A percentile compares a stretch with the other conserved stretches of the same genome.
phyloP scores from a whole-genome alignment of 2,113 vertebrate genomes.

The Parus major region DNA sequence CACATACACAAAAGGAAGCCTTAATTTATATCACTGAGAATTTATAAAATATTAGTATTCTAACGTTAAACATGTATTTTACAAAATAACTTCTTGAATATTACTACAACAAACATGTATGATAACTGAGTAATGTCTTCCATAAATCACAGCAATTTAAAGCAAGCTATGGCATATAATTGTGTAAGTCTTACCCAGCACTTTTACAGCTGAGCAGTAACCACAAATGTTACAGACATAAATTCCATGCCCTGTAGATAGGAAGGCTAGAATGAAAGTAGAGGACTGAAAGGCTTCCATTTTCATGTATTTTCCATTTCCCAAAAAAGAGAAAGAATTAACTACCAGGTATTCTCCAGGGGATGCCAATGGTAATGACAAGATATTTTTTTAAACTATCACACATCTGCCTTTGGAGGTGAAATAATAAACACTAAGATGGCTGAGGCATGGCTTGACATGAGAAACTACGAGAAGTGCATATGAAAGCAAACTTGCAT shows the following conservation, averaged over 20 bases:
- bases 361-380: not conserved
- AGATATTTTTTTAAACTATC: not conserved
- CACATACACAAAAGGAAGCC: not conserved
- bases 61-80: not conserved
- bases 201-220: conserved; percentile 23
- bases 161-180: not conserved
- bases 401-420: not conserved
- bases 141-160: conserved; percentile 29
- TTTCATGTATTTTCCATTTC: not conserved
- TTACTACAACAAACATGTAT: not conserved
- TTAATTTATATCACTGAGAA: not conserved
- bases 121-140: not conserved
- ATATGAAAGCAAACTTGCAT: not conserved
- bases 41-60: not conserved
- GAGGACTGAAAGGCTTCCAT: not conserved
- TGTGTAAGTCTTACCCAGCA: not conserved
- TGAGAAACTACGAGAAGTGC: not conserved
- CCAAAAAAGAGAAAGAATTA: not conserved
- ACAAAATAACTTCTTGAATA: not conserved
- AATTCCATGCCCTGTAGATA: not conserved
- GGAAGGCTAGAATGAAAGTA: not conserved
- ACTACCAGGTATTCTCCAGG: not conserved
- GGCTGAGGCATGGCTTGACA: not conserved
- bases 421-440: not conserved
- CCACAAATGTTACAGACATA: not conserved